Conservation (phyloP, 2,113 vertebrate genomes). For the Brachypodius melanocephalos region DNA sequence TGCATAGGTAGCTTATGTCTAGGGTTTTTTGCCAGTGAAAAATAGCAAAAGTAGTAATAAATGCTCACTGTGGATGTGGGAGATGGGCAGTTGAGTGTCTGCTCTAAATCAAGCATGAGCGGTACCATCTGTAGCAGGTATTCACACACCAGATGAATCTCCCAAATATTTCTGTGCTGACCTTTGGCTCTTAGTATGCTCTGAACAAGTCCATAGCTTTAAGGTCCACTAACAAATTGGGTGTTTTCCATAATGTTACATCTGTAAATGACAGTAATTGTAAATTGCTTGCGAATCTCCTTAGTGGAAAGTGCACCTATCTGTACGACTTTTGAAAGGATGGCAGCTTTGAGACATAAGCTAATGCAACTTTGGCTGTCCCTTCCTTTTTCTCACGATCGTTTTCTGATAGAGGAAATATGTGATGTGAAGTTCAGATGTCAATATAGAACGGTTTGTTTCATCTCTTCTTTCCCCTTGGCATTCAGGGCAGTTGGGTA, state of each 20-base stretch:
- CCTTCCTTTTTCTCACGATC: neutral
- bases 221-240: neutral
- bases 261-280: neutral
- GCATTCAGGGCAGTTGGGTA: neutral
- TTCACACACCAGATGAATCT: neutral
- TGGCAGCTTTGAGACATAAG: neutral
- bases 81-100: neutral
- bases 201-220: neutral
- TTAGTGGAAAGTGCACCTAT: neutral
- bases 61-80: neutral
- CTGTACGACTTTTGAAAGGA: neutral
- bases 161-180: conserved; percentile 6
- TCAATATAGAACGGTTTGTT: neutral
- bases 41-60: neutral
- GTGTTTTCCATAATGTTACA: conserved; percentile 1
- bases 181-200: neutral
- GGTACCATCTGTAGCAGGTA: conserved; percentile 46
- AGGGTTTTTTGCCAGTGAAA: neutral
- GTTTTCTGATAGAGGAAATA: neutral
- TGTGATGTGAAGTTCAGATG: neutral
- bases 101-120: conserved; percentile 1
- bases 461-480: neutral
- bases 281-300: neutral
- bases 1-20: conserved; percentile 8
- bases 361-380: neutral